Evolutionary conservation across 2,797 vertebrate genomes (phyloP).

Genomic region (Lepus oiostolus): DNA sequence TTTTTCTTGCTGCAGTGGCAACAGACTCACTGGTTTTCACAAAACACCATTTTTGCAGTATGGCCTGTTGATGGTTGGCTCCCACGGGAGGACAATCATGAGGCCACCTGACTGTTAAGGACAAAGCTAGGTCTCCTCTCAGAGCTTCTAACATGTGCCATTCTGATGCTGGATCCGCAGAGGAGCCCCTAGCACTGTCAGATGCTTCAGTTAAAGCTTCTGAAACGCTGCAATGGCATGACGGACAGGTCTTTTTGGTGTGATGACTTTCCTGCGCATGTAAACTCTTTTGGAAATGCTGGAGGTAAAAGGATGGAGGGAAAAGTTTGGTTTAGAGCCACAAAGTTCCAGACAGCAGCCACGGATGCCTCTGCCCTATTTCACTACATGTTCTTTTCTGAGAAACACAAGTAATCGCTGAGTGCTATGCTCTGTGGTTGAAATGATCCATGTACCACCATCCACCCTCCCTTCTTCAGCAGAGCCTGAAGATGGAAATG

Average conservation of each 20-base stretch:
- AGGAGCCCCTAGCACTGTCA: not conserved
- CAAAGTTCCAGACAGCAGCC: too few relatives aligned
- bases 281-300: constrained; percentile 62
- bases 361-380: too few relatives aligned
- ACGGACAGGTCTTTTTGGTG: constrained; percentile 67
- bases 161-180: not conserved
- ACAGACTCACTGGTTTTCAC: too few relatives aligned
- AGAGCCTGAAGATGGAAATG: too few relatives aligned
- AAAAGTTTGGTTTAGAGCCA: too few relatives aligned
- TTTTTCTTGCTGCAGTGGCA: too few relatives aligned
- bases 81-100: not conserved
- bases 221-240: constrained; percentile 52
- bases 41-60: not conserved
- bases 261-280: constrained; percentile 67
- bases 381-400: too few relatives aligned
- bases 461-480: too few relatives aligned
- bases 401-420: constrained; percentile 65
- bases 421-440: constrained; percentile 73
- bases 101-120: not conserved
- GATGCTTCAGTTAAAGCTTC: constrained; percentile 76
- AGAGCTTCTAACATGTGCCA: not conserved
- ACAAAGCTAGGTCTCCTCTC: not conserved
- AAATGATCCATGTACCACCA: too few relatives aligned
- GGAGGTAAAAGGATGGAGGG: constrained; percentile 10
- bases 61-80: not conserved